Base-by-base conservation (phyloP, 2,113 vertebrate species). In the Stegastes partitus region DNA sequence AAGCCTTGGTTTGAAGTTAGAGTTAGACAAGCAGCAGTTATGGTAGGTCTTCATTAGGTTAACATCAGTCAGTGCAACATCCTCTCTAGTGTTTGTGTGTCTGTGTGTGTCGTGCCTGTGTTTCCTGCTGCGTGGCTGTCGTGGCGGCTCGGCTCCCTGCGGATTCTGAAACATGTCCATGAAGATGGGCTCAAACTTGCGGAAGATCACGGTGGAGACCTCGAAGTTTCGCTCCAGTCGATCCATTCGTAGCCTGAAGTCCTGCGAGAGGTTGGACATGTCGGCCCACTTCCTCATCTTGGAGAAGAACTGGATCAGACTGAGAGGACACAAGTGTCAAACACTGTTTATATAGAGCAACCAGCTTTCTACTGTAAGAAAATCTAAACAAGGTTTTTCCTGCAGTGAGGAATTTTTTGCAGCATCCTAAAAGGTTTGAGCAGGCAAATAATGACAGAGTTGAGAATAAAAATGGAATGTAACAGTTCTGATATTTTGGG, bases 231-330 rank as follows among this genome's bases (percentile, higher is more conserved):
- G 95, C 89, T 99, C 98, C 69, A 99, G 94, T 0, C 94, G 94
- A 18, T 95, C 96, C 84, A 99, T 94, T 18, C 97, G 95, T 58
- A 96, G 95, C 63, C 97, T 87, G 91, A 99, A 99, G 79, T 97
- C 96, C 83, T 96, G 96, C 0, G 95, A 89, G 7, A 97, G 92
- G 77, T 96, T 97, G 31, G 97, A 96, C 98, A 99, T 99, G 89
- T 99, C 97, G 58, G 97, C 96, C 98, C 98, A 99, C 61, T 98
- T 99, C 93, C 96, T 98, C 97, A 99, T 99, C 94, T 99, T 99
- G 64, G 93, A 98, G 93, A 99, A 99, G 94, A 99, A 99, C 94
- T 99, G 96, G 91, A 99, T 99, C 87, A 99, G 93, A 86, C 98
- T 99, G 87, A 42, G 6, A 11, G n/a, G 25, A 45, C 8, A 25